phyloP scores from a whole-genome alignment of 1,140 invertebrate species.

The Coboldia fuscipes region DNA sequence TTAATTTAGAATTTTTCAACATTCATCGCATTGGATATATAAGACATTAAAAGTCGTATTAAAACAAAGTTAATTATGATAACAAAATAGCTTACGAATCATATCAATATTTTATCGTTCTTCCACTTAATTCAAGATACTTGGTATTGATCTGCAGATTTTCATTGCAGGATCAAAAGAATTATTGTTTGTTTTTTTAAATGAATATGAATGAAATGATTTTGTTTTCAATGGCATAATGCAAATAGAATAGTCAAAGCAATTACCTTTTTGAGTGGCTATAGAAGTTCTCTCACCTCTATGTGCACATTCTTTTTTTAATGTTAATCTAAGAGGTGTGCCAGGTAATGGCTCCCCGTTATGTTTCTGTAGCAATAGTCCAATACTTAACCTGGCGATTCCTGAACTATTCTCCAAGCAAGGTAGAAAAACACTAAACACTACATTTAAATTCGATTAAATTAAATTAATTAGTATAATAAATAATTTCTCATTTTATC shows the following conservation, averaged over 20 bases:
- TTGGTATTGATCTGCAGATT: too few relatives aligned
- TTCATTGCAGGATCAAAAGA: too few relatives aligned
- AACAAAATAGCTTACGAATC: too few relatives aligned
- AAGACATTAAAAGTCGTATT: too few relatives aligned
- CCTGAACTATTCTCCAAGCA: slow-evolving; percentile 78
- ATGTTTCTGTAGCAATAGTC: slow-evolving; percentile 60
- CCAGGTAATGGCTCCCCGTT: slow-evolving; percentile 58
- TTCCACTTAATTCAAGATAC: too few relatives aligned
- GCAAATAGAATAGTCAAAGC: slow-evolving; percentile 1
- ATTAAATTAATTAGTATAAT: neutral
- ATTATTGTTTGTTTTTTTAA: too few relatives aligned
- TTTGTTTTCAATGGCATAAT: neutral
- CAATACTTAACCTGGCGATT: slow-evolving; percentile 71
- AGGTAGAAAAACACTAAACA: slow-evolving; percentile 77
- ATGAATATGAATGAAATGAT: neutral
- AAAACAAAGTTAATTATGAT: too few relatives aligned
- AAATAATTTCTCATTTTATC: neutral
- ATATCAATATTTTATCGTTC: too few relatives aligned
- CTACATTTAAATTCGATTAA: slow-evolving; percentile 23
- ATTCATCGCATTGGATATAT: too few relatives aligned
- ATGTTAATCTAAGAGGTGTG: slow-evolving; percentile 68
- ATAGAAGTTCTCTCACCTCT: slow-evolving; percentile 40
- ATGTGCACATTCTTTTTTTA: slow-evolving; percentile 85
- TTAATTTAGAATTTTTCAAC: too few relatives aligned
- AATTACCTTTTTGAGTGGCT: slow-evolving; percentile 22